Evolutionary conservation across 1,140 invertebrate genomes (phyloP).

Genomic region (Drosophila pachea): DNA sequence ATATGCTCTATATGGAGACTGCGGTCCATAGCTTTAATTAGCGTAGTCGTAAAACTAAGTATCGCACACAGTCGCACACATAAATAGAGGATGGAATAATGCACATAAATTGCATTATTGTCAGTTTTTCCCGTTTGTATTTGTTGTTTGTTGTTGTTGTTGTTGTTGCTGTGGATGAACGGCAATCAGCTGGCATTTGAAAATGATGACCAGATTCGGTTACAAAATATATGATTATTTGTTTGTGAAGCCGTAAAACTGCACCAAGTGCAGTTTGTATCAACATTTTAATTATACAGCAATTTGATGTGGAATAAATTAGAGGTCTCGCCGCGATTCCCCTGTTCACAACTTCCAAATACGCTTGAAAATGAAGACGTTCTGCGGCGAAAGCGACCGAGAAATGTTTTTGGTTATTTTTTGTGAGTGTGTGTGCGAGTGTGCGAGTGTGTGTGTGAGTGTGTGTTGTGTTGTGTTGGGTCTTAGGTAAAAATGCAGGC

Average conservation of each 20-base stretch:
- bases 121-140: background rate
- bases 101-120: conserved; percentile 10
- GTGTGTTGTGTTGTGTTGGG: conserved; percentile 13
- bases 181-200: conserved; percentile 8
- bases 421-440: no score
- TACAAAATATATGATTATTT: conserved; percentile 75
- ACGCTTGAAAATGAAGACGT: conserved; percentile 55
- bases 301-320: conserved; percentile 76
- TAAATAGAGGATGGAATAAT: background rate
- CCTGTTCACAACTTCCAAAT: conserved; percentile 56
- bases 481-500: conserved; percentile 27
- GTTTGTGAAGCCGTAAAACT: conserved; percentile 59
- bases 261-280: conserved; percentile 47
- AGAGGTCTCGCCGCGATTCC: conserved; percentile 53
- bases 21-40: no score
- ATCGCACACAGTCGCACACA: no score
- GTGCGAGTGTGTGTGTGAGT: conserved; percentile 26
- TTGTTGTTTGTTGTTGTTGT: no score
- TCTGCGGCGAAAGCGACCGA: conserved; percentile 13
- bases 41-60: no score
- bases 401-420: no score
- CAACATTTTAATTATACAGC: conserved; percentile 72
- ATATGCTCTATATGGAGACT: no score
- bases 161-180: background rate
- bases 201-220: conserved; percentile 63